Evolutionary conservation across 2,113 vertebrate genomes (phyloP), one percentile per base, ranked within the genome.

Genomic region (Sminthopsis crassicaudata): DNA sequence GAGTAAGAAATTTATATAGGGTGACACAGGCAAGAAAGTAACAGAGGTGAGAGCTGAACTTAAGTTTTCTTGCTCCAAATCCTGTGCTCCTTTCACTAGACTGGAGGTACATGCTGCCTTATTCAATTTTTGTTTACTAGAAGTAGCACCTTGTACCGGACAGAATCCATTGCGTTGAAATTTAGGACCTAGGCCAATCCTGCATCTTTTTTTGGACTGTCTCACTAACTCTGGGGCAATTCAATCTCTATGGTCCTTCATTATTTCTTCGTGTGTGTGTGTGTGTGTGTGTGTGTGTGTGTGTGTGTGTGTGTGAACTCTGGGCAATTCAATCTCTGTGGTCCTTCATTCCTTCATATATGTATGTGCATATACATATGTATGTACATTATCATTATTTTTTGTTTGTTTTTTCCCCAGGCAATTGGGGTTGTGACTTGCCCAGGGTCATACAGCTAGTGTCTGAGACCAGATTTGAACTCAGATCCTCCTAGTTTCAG

Each of bases 291-390:
- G 50, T 51, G 9, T 51, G 50, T 48, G 48, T 48, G 48, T 48
- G 48, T 48, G 48, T 48, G 48, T 48, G 48, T 48, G 48, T 48
- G 48, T 48, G 48, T 48, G 48, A n/a, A 67, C 60, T 76, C 60
- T 76, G 36, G 67, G 6, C 30, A 76, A 42, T 76, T 22, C 36
- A 76, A 2, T 76, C 16, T 76, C 36, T 76, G 1, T n/a, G 36
- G 14, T 76, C 67, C 36, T 76, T 76, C 3, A 19, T 76, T 76
- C 76, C 24, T 76, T 48, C 30, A 36, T 88, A 89, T 30, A 8
- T 12, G 1, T 6, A 9, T 25, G 46, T 52, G 25, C 2, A 0
- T 22, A 9, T 2, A 11, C 11, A 6, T 26, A 27, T 57, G 7
- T 26, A 55, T 55, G 7, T 55, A 25, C 30, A 12, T 36, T 48